Conservation (phyloP, 2,113 vertebrate species). For the Chaetops frenatus region DNA sequence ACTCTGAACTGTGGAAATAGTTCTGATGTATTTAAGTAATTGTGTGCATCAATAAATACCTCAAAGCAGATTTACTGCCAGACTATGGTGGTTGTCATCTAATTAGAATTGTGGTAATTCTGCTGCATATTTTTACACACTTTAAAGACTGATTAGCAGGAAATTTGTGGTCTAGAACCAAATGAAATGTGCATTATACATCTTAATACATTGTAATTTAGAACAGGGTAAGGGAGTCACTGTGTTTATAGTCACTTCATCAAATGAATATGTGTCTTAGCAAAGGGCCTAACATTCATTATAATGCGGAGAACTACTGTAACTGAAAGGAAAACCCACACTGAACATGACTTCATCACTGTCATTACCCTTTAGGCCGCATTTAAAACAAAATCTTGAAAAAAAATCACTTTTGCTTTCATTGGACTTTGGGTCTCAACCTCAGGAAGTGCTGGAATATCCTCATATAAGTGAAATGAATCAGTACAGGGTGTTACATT, state of each 20-base stretch:
- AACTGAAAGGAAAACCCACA: neutral
- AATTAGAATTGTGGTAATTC: conserved; percentile 19
- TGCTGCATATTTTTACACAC: conserved; percentile 18
- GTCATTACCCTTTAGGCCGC: neutral
- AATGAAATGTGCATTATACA: neutral
- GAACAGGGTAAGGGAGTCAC: neutral
- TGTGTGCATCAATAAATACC: neutral
- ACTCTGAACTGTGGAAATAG: neutral
- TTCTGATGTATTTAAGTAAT: neutral
- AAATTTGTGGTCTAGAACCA: conserved; percentile 19
- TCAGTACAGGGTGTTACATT: neutral
- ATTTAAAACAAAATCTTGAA: neutral
- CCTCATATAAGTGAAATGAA: neutral
- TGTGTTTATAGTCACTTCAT: neutral
- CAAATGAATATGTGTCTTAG: neutral
- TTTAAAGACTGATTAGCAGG: conserved; percentile 23
- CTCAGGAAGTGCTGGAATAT: neutral
- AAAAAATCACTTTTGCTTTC: neutral
- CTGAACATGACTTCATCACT: neutral
- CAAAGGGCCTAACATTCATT: neutral
- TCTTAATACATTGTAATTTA: neutral
- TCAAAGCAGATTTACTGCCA: conserved; percentile 5
- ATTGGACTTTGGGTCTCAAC: neutral
- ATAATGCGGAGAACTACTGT: neutral
- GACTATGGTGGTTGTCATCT: conserved; percentile 9